phyloP scores from a whole-genome alignment of 1,140 invertebrate genomes.

The Bombus huntii region DNA sequence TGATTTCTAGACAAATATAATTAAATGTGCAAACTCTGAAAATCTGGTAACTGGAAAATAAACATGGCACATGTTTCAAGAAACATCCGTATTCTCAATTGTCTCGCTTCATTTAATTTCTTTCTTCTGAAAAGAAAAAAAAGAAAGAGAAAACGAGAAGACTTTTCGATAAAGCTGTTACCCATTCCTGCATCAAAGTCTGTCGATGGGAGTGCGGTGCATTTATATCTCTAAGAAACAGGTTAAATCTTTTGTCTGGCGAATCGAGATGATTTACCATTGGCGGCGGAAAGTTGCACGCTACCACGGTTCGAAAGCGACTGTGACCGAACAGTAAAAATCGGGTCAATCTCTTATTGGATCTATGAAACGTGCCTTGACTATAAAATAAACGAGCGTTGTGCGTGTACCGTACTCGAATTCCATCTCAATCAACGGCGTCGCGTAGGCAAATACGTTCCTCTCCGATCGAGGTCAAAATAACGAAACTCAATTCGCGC shows the following conservation, averaged over 20 bases:
- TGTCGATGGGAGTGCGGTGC: neutral
- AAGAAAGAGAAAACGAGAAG: too few species aligned
- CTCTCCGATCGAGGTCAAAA: constrained; percentile 41
- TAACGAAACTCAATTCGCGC: constrained; percentile 42
- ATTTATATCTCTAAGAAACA: neutral
- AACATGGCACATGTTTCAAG: too few species aligned
- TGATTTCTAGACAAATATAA: too few species aligned
- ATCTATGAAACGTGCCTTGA: constrained; percentile 66
- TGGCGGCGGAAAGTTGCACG: neutral
- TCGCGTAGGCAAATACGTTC: constrained; percentile 34
- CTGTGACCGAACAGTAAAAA: constrained; percentile 44
- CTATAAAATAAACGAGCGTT: constrained; percentile 53
- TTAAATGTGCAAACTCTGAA: too few species aligned
- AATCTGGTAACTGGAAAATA: too few species aligned
- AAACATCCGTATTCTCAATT: too few species aligned
- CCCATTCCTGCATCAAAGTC: neutral
- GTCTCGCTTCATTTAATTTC: too few species aligned
- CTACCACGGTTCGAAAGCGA: constrained; percentile 24
- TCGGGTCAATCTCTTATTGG: constrained; percentile 62
- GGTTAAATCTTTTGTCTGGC: constrained; percentile 9
- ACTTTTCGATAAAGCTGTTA: neutral
- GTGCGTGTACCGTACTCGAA: constrained; percentile 35
- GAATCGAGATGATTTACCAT: constrained; percentile 15
- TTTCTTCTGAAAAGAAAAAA: too few species aligned
- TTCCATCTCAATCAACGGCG: constrained; percentile 44